These are phyloP conservation scores for Rhadinocentrus ornatus DNA, from an alignment of 2,797 vertebrate genomes.

Conservation along the genomic window DNA sequence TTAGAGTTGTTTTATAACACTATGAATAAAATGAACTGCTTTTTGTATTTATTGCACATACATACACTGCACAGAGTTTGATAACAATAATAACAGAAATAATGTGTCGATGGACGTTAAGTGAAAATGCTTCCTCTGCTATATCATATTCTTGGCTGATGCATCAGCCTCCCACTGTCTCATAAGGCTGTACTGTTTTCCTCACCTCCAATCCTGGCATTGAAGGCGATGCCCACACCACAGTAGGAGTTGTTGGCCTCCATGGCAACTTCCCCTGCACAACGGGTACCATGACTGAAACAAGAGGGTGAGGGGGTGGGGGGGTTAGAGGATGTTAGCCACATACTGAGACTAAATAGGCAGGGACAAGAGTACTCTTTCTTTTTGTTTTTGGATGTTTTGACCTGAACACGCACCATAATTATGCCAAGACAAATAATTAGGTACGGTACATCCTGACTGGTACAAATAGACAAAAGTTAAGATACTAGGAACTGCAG, in stretches of 20 bases:
- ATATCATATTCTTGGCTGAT: constrained; percentile 42
- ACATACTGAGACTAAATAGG: constrained; percentile 40
- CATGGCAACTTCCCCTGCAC: constrained; percentile 82
- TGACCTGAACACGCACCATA: constrained; percentile 25
- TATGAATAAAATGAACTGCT: not conserved
- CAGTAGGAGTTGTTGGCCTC: constrained; percentile 81
- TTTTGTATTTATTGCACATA: not conserved
- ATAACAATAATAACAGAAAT: not conserved
- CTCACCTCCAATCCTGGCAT: constrained; percentile 77
- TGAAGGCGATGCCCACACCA: constrained; percentile 73
- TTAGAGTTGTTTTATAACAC: not conserved
- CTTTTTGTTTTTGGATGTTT: constrained; percentile 7
- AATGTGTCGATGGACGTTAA: not conserved
- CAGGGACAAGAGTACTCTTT: constrained; percentile 19
- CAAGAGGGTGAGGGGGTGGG: constrained; percentile 33
- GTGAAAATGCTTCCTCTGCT: constrained; percentile 28
- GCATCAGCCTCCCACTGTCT: constrained; percentile 55
- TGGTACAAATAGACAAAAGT: constrained; percentile 5
- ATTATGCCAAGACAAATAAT: constrained; percentile 31
- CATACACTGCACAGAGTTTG: not conserved
- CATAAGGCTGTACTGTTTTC: constrained; percentile 43
- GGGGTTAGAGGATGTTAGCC: constrained; percentile 34
- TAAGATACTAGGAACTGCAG: not conserved
- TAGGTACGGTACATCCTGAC: constrained; percentile 21
- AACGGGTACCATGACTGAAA: constrained; percentile 75